phyloP scores from a whole-genome alignment of 2,888 invertebrate genomes.

The Troides helena region DNA sequence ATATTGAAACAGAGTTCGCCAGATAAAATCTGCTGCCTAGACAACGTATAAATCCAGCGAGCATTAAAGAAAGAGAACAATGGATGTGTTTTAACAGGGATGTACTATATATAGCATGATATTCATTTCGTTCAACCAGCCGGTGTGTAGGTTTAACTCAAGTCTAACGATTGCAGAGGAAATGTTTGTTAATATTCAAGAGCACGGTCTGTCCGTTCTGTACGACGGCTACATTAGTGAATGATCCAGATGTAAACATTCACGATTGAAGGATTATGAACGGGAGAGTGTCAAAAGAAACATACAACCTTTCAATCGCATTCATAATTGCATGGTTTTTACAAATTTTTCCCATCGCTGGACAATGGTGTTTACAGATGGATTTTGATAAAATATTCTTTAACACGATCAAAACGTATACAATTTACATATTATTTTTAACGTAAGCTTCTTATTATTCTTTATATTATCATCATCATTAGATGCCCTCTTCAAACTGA shows the following conservation, averaged over 20 bases:
- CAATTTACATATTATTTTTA: background rate
- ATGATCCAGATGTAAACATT: slow-evolving; percentile 63
- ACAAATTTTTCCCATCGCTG: slow-evolving; percentile 29
- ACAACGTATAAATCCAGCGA: slow-evolving; percentile 53
- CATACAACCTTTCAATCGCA: slow-evolving; percentile 34
- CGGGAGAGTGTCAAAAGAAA: slow-evolving; percentile 48
- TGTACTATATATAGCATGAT: slow-evolving; percentile 54
- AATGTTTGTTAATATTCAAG: slow-evolving; percentile 57
- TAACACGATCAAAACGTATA: background rate
- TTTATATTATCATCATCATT: background rate
- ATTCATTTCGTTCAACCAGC: slow-evolving; percentile 50
- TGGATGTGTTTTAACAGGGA: slow-evolving; percentile 57
- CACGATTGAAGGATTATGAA: slow-evolving; percentile 61
- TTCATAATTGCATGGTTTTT: slow-evolving; percentile 24
- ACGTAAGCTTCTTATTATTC: background rate
- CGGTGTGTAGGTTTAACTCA: slow-evolving; percentile 32
- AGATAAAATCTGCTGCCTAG: slow-evolving; percentile 71
- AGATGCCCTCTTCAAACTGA: too few species aligned
- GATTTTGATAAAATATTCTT: slow-evolving; percentile 10
- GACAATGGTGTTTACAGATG: slow-evolving; percentile 1
- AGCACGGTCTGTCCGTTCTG: slow-evolving; percentile 63
- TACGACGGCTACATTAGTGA: slow-evolving; percentile 53
- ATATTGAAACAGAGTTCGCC: slow-evolving; percentile 74
- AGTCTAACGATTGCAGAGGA: slow-evolving; percentile 34
- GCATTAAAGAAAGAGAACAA: slow-evolving; percentile 54